phyloP scores from a whole-genome alignment of 2,797 vertebrate species.

The Picus viridis region DNA sequence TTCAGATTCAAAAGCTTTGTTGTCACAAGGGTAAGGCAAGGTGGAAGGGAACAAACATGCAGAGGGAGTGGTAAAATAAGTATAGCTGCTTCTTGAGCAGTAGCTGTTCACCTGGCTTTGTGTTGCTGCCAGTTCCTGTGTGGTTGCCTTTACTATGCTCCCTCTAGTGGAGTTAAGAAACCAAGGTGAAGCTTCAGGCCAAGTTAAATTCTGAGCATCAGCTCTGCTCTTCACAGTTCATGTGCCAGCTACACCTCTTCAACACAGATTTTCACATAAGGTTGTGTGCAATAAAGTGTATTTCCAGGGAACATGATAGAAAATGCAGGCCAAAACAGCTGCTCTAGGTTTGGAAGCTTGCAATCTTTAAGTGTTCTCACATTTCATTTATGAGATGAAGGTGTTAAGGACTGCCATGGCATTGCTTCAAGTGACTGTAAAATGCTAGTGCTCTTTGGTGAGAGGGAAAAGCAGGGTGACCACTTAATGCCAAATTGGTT shows the following conservation, averaged over 20 bases:
- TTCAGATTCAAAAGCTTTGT: not conserved
- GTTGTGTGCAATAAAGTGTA: not conserved
- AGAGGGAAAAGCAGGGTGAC: not conserved
- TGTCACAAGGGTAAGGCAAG: not conserved
- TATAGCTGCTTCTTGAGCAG: not conserved
- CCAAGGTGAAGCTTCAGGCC: not conserved
- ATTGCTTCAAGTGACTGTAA: not conserved
- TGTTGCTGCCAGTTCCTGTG: not conserved
- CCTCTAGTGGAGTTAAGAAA: conserved; percentile 7
- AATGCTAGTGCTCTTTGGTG: not conserved
- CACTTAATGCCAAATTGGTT: not conserved
- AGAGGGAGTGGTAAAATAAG: not conserved
- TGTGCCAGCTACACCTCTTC: not conserved
- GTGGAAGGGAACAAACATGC: not conserved
- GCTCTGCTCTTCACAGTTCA: not conserved
- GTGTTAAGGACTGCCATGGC: not conserved
- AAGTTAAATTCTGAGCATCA: not conserved
- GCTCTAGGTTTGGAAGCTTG: not conserved
- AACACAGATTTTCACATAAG: not conserved
- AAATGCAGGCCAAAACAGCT: not conserved
- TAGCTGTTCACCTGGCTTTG: not conserved
- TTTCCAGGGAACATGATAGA: not conserved
- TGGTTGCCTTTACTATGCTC: not conserved
- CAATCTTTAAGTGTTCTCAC: not conserved
- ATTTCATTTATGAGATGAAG: not conserved